These are phyloP conservation scores for Melanaphis sacchari DNA, from an alignment of 1,140 invertebrate species.

Conservation along the genomic window DNA sequence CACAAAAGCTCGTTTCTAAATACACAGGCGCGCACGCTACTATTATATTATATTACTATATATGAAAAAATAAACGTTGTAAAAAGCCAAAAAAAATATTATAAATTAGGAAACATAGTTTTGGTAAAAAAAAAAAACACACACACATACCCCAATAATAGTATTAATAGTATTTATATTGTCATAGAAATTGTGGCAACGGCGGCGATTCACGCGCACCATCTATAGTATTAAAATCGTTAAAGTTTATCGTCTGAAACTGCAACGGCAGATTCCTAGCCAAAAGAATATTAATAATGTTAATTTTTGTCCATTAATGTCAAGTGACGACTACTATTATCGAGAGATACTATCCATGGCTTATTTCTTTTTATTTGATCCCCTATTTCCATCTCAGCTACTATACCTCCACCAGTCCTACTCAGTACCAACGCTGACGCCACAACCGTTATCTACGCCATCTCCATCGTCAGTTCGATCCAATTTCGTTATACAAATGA, in stretches of 20 bases:
- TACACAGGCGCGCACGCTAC: not conserved
- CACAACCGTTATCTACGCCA: not conserved
- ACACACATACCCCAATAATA: too few relatives aligned
- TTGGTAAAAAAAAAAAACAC: not conserved
- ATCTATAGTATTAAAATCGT: conserved; percentile 16
- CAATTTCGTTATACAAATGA: not conserved
- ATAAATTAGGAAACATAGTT: not conserved
- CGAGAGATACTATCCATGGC: conserved; percentile 8
- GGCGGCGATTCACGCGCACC: not conserved
- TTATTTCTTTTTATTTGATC: conserved; percentile 17
- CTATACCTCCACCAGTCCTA: not conserved
- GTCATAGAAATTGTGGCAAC: not conserved
- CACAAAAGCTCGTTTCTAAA: not conserved
- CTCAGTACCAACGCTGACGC: not conserved
- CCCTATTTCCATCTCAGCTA: not conserved
- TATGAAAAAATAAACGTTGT: not conserved
- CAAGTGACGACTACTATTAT: conserved; percentile 19
- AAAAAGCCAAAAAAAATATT: not conserved
- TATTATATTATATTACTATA: not conserved
- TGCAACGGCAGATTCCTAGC: not conserved
- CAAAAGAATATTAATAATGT: conserved; percentile 26
- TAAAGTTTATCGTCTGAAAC: conserved; percentile 55
- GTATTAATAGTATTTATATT: not conserved
- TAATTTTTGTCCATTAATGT: conserved; percentile 38
- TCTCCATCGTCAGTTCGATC: not conserved